A percentile compares a stretch with the other conserved stretches of the same genome.
These are phyloP conservation scores for Sebastes melanostomus DNA, from an alignment of 2,797 vertebrate genomes.

Conservation along the genomic window DNA sequence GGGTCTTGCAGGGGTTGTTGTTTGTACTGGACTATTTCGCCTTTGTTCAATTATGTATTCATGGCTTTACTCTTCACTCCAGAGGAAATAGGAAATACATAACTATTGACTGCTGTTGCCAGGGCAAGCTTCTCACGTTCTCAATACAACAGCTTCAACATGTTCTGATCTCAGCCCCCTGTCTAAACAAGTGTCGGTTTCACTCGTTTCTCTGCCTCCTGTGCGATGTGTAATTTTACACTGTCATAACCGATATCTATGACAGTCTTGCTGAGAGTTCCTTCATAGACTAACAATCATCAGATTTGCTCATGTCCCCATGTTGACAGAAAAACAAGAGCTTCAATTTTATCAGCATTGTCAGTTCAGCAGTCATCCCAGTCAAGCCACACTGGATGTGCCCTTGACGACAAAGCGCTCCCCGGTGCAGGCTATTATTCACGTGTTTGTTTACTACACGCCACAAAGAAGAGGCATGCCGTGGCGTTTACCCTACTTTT, in stretches of 20 bases:
- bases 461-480: constrained; percentile 6
- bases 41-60: constrained; percentile 76
- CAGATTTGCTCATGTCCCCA: constrained; percentile 79
- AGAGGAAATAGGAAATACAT: constrained; percentile 70
- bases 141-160: constrained; percentile 62
- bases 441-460: constrained; percentile 46
- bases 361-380: constrained; percentile 69
- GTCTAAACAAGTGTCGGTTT: constrained; percentile 72
- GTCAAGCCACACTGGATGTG: constrained; percentile 48
- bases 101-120: constrained; percentile 63
- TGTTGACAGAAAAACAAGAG: constrained; percentile 79
- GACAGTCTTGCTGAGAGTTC: constrained; percentile 74
- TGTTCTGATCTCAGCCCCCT: constrained; percentile 48
- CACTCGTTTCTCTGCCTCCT: constrained; percentile 45
- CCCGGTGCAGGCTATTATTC: constrained; percentile 41
- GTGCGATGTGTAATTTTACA: constrained; percentile 76
- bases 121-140: constrained; percentile 47
- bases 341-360: constrained; percentile 70
- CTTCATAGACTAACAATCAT: constrained; percentile 81
- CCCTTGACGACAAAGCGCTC: constrained; percentile 58
- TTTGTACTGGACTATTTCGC: constrained; percentile 68
- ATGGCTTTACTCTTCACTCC: constrained; percentile 60
- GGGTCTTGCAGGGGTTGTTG: constrained; percentile 66
- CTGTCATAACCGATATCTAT: constrained; percentile 77
- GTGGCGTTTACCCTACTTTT: constrained; percentile 25